Percentiles rank a stretch among this genome's conserved stretches.
Conservation (phyloP, 2,888 invertebrate genomes). For the Cheilosia variabilis region DNA sequence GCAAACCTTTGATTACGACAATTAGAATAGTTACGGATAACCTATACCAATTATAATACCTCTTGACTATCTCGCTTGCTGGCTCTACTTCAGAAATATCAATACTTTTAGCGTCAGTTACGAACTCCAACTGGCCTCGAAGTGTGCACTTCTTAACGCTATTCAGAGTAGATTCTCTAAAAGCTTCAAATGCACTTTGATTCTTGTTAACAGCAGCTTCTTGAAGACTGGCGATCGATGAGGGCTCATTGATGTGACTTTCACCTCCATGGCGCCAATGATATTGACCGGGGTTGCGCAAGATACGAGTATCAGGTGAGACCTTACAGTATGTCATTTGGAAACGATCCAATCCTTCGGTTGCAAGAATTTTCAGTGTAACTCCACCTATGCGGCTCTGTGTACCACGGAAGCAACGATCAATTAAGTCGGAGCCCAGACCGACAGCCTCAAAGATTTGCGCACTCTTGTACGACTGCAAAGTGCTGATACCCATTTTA, state of each 20-base stretch:
- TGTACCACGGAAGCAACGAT: constrained; percentile 94
- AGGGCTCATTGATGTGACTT: constrained; percentile 98
- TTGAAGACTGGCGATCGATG: constrained; percentile 89
- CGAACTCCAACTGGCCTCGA: constrained; percentile 96
- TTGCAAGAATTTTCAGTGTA: constrained; percentile 93
- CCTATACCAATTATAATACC: constrained; percentile 86
- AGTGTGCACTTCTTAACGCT: constrained; percentile 94
- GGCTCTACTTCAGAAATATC: constrained; percentile 95
- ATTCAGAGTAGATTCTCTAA: constrained; percentile 93
- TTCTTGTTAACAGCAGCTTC: constrained; percentile 94
- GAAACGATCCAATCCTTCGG: constrained; percentile 93
- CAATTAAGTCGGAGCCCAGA: constrained; percentile 94
- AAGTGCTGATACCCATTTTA: constrained; percentile 99
- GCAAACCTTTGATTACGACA: constrained; percentile 79
- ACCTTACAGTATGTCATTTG: constrained; percentile 87
- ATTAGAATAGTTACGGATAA: not conserved
- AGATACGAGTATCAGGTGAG: constrained; percentile 87
- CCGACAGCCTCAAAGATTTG: constrained; percentile 99
- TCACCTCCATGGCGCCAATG: constrained; percentile 99
- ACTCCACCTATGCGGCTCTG: constrained; percentile 93
- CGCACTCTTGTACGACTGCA: constrained; percentile 99
- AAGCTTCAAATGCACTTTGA: constrained; percentile 92
- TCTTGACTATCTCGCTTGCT: constrained; percentile 96
- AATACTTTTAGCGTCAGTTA: constrained; percentile 90
- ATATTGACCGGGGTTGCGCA: constrained; percentile 95